phyloP scores from a whole-genome alignment of 2,888 invertebrate species.

The Drosophila planitibia region DNA sequence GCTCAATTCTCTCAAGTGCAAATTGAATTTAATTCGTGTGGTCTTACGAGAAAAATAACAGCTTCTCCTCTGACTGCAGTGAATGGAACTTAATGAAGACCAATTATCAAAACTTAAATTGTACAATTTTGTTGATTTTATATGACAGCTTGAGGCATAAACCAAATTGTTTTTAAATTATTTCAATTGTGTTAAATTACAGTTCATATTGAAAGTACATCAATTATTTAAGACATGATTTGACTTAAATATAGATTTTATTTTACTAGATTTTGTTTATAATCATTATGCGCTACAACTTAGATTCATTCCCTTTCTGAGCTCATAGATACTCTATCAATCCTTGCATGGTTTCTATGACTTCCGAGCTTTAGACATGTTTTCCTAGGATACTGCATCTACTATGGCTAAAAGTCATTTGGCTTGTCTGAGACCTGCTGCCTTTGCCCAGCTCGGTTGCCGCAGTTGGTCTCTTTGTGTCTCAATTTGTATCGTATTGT shows the following conservation, averaged over 20 bases:
- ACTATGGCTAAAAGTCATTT: not conserved
- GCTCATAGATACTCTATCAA: not conserved
- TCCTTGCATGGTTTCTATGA: not conserved
- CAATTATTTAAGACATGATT: not conserved
- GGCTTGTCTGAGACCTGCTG: not conserved
- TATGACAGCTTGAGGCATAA: not conserved
- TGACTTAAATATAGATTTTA: not conserved
- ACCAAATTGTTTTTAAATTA: not conserved
- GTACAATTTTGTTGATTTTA: not conserved
- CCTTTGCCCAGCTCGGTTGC: not conserved
- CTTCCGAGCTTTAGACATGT: not conserved
- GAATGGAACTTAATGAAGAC: slow-evolving; percentile 33
- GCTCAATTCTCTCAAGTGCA: slow-evolving; percentile 47
- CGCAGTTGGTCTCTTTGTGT: not conserved
- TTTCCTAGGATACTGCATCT: not conserved
- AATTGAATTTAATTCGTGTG: slow-evolving; percentile 48
- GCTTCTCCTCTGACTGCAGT: slow-evolving; percentile 7
- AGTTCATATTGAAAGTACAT: not conserved
- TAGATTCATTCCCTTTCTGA: not conserved
- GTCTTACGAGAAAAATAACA: slow-evolving; percentile 25
- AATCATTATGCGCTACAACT: not conserved
- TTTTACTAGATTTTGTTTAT: not conserved
- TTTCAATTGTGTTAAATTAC: not conserved
- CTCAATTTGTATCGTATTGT: not conserved
- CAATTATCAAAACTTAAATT: slow-evolving; percentile 23